Evolutionary conservation across 2,888 invertebrate genomes (phyloP).

Genomic region (Dorcus hopei): DNA sequence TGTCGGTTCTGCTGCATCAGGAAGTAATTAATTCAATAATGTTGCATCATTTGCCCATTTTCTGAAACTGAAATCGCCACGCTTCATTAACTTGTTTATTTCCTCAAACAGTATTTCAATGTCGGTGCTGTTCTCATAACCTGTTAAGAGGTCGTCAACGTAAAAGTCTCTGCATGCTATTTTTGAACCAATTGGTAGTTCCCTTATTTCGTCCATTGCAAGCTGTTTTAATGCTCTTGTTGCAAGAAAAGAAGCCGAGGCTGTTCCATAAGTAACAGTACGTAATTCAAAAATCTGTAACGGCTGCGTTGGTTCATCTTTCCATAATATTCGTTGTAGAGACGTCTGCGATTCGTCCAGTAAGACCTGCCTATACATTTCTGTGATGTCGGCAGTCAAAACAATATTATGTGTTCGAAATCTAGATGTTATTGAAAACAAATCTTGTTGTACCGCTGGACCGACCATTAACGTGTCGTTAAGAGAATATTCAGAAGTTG

Average conservation of each 20-base stretch:
- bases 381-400: slow-evolving; percentile 14
- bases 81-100: not conserved
- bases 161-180: slow-evolving; percentile 8
- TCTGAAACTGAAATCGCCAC: slow-evolving; percentile 7
- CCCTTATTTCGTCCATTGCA: not conserved
- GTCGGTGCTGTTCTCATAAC: slow-evolving; percentile 2
- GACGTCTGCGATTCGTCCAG: slow-evolving; percentile 5
- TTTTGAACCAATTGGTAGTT: not conserved
- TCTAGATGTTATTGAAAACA: not conserved
- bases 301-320: slow-evolving; percentile 1
- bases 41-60: slow-evolving; percentile 5
- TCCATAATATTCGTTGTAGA: slow-evolving; percentile 19
- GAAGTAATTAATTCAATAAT: too few species aligned
- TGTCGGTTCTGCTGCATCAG: too few species aligned
- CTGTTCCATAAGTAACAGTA: slow-evolving; percentile 28
- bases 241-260: slow-evolving; percentile 24
- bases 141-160: slow-evolving; percentile 17
- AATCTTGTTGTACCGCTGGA: not conserved
- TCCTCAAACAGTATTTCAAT: not conserved
- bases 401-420: slow-evolving; percentile 11
- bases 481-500: slow-evolving; percentile 1
- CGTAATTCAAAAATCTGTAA: slow-evolving; percentile 14
- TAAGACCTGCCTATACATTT: slow-evolving; percentile 18
- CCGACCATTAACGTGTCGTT: slow-evolving; percentile 7
- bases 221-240: slow-evolving; percentile 13